Evolutionary conservation across 2,797 vertebrate genomes (phyloP).

Genomic region (Myotis planiceps): DNA sequence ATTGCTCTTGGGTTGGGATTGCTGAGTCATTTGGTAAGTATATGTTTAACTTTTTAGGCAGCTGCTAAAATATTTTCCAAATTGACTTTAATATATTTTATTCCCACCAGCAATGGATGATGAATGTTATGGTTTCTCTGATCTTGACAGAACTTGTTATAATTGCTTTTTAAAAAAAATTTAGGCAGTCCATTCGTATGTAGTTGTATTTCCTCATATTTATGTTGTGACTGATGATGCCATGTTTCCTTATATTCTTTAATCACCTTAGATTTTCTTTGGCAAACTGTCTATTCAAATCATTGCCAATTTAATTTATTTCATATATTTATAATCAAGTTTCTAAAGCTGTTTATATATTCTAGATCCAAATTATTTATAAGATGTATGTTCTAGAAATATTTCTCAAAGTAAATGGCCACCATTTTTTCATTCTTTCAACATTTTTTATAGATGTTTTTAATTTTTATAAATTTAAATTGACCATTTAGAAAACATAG

Average conservation of each 20-base stretch:
- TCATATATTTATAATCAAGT: neutral
- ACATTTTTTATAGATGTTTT: neutral
- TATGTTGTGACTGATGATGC: neutral
- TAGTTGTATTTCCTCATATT: neutral
- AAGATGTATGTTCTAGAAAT: neutral
- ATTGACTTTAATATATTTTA: neutral
- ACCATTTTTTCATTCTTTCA: neutral
- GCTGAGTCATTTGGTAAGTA: neutral
- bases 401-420: neutral
- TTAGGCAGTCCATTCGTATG: neutral
- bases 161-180: neutral
- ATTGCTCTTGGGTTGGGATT: neutral
- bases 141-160: neutral
- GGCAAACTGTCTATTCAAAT: neutral
- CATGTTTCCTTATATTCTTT: neutral
- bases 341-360: neutral
- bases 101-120: neutral
- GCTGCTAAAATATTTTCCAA: neutral
- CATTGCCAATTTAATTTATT: neutral
- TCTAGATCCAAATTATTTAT: neutral
- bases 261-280: neutral
- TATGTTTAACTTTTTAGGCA: neutral
- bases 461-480: neutral
- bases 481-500: neutral
- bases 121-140: neutral